Percentiles rank a stretch among this genome's conserved stretches.
Evolutionary conservation across 2,113 vertebrate genomes (phyloP).

Genomic region (Hippocampus barbouri): DNA sequence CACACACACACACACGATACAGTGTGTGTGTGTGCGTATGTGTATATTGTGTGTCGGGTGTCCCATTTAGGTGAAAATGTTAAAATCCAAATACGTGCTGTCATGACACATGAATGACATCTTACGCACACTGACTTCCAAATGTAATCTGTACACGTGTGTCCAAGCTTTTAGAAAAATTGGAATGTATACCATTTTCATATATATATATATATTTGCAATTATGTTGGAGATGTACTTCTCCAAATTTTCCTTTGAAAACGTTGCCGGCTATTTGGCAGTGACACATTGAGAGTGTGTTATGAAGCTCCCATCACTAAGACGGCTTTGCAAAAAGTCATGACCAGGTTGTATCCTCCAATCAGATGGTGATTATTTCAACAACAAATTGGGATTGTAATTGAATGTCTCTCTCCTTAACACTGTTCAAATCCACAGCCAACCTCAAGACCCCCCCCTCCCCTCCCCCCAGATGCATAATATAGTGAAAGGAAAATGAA

Average conservation of each 20-base stretch:
- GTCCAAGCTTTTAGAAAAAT: constrained; percentile 55
- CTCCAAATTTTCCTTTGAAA: constrained; percentile 57
- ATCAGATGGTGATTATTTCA: constrained; percentile 52
- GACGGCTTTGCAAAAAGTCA: constrained; percentile 56
- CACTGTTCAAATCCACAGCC: constrained; percentile 56
- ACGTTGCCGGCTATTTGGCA: constrained; percentile 49
- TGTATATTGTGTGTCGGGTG: constrained; percentile 36
- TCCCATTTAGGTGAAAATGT: constrained; percentile 58
- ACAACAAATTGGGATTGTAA: constrained; percentile 49
- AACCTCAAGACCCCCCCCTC: constrained; percentile 9
- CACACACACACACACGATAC: not conserved
- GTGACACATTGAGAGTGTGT: constrained; percentile 57
- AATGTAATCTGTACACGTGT: constrained; percentile 59
- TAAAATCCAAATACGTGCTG: constrained; percentile 56
- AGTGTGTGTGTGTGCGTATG: constrained; percentile 9
- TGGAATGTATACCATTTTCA: constrained; percentile 67
- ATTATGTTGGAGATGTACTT: constrained; percentile 37
- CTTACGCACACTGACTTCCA: constrained; percentile 57
- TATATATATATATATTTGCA: not conserved
- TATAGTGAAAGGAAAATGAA: constrained; percentile 39
- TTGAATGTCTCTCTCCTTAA: constrained; percentile 43
- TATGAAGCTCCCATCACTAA: constrained; percentile 60
- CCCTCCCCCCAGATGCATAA: constrained; percentile 19
- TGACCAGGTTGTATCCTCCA: constrained; percentile 53
- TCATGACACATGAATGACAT: constrained; percentile 59